These are phyloP conservation scores for Eupithecia insigniata DNA, from an alignment of 2,888 invertebrate genomes.

Conservation along the genomic window DNA sequence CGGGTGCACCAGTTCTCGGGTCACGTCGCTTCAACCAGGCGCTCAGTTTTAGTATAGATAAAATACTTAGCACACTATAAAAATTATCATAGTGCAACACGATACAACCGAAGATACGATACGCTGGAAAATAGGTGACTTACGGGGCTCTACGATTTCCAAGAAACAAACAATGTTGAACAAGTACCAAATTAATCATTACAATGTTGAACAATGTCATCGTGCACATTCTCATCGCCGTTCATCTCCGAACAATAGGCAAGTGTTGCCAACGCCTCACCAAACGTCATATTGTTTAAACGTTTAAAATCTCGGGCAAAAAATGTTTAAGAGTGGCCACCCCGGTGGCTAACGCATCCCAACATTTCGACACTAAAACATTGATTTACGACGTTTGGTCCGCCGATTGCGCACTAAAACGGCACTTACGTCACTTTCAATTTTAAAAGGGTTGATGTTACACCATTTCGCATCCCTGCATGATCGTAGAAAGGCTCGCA, in stretches of 20 bases:
- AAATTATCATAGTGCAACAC: neutral
- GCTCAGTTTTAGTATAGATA: too few species aligned
- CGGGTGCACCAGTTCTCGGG: too few species aligned
- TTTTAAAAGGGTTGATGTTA: conserved; percentile 76
- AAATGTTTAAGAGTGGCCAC: conserved; percentile 73
- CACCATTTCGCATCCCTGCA: conserved; percentile 56
- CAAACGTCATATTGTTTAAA: conserved; percentile 76
- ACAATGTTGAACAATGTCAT: conserved; percentile 57
- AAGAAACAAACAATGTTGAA: conserved; percentile 12
- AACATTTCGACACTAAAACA: conserved; percentile 84
- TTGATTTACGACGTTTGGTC: conserved; percentile 80
- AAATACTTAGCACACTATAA: neutral
- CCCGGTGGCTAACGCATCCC: conserved; percentile 82
- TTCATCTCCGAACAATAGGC: conserved; percentile 73
- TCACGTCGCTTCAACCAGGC: too few species aligned
- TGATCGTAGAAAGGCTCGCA: neutral
- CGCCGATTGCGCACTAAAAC: conserved; percentile 83
- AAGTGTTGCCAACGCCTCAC: conserved; percentile 64
- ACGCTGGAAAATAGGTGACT: neutral
- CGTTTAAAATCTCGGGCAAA: conserved; percentile 64
- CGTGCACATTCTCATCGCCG: conserved; percentile 52
- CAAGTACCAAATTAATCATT: conserved; percentile 44
- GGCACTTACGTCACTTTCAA: conserved; percentile 84
- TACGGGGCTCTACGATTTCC: neutral
- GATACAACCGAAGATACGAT: neutral